A percentile compares a stretch with the other conserved stretches of the same genome.
Evolutionary conservation across 2,797 vertebrate species (phyloP).

Genomic region (Enteromius anoplus): DNA sequence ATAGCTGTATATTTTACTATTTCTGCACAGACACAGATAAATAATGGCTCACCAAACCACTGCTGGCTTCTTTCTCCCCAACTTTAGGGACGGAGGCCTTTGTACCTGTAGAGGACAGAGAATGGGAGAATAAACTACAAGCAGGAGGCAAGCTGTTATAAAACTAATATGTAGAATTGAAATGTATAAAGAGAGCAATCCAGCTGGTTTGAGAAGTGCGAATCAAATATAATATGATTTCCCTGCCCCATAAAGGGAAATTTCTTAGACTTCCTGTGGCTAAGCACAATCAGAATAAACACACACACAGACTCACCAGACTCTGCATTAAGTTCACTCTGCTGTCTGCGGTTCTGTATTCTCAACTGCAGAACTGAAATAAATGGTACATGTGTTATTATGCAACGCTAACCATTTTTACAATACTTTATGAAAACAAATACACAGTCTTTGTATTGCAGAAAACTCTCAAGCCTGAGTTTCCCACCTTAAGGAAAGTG

Average conservation of each 20-base stretch:
- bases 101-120: slow-evolving; percentile 66
- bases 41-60: slow-evolving; percentile 72
- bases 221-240: slow-evolving; percentile 16
- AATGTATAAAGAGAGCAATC: slow-evolving; percentile 23
- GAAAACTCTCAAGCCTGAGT: not conserved
- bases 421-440: not conserved
- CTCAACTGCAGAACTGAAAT: slow-evolving; percentile 84
- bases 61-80: slow-evolving; percentile 73
- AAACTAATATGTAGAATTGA: not conserved
- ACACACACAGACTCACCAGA: slow-evolving; percentile 67
- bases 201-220: not conserved
- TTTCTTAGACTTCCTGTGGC: slow-evolving; percentile 1
- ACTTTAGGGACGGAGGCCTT: slow-evolving; percentile 69
- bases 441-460: slow-evolving; percentile 1
- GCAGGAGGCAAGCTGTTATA: not conserved
- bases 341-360: slow-evolving; percentile 84
- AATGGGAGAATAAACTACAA: slow-evolving; percentile 16
- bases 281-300: slow-evolving; percentile 12
- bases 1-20: not conserved
- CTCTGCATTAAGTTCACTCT: slow-evolving; percentile 81
- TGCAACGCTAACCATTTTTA: not conserved
- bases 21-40: not conserved
- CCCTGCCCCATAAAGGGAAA: slow-evolving; percentile 9
- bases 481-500: slow-evolving; percentile 16
- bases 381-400: slow-evolving; percentile 38